phyloP scores from a whole-genome alignment of 2,113 vertebrate species.

The Syngnathus floridae region DNA sequence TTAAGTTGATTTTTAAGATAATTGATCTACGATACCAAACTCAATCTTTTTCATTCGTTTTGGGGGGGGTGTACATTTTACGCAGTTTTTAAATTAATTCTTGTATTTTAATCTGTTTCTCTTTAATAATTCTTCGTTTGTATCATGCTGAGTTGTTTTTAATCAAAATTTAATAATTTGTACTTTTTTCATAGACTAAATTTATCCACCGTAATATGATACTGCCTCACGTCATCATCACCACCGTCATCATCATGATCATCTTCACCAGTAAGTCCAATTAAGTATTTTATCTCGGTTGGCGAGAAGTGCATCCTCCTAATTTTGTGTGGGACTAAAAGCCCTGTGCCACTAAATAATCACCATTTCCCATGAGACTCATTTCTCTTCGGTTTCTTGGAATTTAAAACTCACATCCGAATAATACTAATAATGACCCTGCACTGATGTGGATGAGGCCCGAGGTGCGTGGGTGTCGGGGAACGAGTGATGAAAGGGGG shows the following conservation, averaged over 20 bases:
- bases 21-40: too few species aligned
- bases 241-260: conserved; percentile 4
- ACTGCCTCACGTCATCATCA: not conserved
- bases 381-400: not conserved
- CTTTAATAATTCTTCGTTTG: not conserved
- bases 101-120: too few species aligned
- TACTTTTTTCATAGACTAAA: not conserved
- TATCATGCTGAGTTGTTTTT: not conserved
- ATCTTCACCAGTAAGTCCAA: conserved; percentile 21
- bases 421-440: conserved; percentile 11
- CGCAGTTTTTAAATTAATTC: too few species aligned
- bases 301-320: conserved; percentile 24
- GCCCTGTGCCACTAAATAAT: not conserved
- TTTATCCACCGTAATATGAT: not conserved
- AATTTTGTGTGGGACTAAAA: conserved; percentile 1
- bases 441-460: conserved; percentile 1
- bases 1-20: too few species aligned
- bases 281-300: conserved; percentile 31
- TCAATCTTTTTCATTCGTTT: too few species aligned
- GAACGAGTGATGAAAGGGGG: too few species aligned
- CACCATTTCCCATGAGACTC: not conserved
- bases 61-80: too few species aligned
- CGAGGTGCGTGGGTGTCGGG: not conserved
- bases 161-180: not conserved
- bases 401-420: conserved; percentile 22